A percentile compares a stretch with the other conserved stretches of the same genome.
phyloP scores from a whole-genome alignment of 1,140 invertebrate species.

The Gryon sp. region DNA sequence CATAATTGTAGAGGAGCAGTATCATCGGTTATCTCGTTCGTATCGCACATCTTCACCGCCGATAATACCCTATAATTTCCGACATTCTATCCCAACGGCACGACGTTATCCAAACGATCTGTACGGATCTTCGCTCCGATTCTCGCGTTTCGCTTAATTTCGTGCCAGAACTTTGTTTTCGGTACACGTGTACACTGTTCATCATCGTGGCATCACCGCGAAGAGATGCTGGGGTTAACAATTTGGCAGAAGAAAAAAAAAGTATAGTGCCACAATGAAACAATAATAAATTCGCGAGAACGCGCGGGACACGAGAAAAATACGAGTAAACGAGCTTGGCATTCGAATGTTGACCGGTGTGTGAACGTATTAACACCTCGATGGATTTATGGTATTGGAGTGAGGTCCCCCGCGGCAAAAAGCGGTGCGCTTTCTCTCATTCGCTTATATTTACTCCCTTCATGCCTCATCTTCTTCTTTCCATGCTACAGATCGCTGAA shows the following conservation, averaged over 20 bases:
- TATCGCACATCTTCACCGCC: slow-evolving; percentile 72
- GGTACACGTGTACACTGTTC: slow-evolving; percentile 51
- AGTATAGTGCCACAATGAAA: slow-evolving; percentile 12
- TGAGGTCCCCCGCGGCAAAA: slow-evolving; percentile 72
- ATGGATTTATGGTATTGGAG: slow-evolving; percentile 77
- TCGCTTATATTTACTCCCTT: slow-evolving; percentile 58
- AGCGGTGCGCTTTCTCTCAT: slow-evolving; percentile 64
- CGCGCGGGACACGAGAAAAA: slow-evolving; percentile 44
- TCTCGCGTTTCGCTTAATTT: slow-evolving; percentile 70
- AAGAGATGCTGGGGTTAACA: slow-evolving; percentile 34
- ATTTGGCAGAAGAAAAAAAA: slow-evolving; percentile 30
- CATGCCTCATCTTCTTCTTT: slow-evolving; percentile 55
- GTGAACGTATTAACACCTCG: slow-evolving; percentile 78
- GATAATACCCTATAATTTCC: slow-evolving; percentile 77
- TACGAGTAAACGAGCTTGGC: slow-evolving; percentile 52
- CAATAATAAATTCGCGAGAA: slow-evolving; percentile 53
- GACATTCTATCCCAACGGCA: slow-evolving; percentile 73
- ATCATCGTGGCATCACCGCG: slow-evolving; percentile 30
- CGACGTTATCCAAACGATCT: slow-evolving; percentile 71
- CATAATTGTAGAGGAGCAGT: slow-evolving; percentile 53
- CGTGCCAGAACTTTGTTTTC: slow-evolving; percentile 64
- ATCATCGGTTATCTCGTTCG: slow-evolving; percentile 70
- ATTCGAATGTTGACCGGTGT: slow-evolving; percentile 69
- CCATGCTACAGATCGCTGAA: slow-evolving; percentile 68
- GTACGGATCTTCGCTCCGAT: slow-evolving; percentile 66